Conservation (phyloP, 1,140 invertebrate genomes). For the Drosophila ohnishii region DNA sequence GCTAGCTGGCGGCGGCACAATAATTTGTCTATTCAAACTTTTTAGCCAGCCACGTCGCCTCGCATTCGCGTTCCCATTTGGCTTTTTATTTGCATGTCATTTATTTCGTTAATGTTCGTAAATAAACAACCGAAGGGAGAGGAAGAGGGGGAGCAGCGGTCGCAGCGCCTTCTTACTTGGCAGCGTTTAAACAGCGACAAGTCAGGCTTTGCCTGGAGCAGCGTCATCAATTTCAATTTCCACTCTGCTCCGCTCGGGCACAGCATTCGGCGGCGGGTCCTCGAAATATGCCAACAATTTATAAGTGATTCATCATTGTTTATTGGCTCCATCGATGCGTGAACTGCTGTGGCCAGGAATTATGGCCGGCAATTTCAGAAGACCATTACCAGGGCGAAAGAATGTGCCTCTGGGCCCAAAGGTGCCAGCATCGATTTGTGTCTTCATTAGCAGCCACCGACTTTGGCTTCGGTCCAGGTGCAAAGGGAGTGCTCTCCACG, state of each 20-base stretch:
- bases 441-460: slow-evolving; percentile 39
- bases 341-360: slow-evolving; percentile 57
- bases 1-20: slow-evolving; percentile 25
- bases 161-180: slow-evolving; percentile 5
- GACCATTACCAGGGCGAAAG: slow-evolving; percentile 9
- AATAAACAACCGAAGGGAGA: slow-evolving; percentile 62
- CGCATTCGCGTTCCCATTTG: slow-evolving; percentile 38
- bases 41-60: slow-evolving; percentile 29
- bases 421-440: slow-evolving; percentile 31
- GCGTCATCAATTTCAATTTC: slow-evolving; percentile 74
- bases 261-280: slow-evolving; percentile 42
- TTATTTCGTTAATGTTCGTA: slow-evolving; percentile 79
- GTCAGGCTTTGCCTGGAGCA: slow-evolving; percentile 53
- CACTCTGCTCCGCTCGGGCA: slow-evolving; percentile 37
- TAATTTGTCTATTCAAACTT: slow-evolving; percentile 79
- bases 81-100: slow-evolving; percentile 76
- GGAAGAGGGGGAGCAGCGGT: not conserved
- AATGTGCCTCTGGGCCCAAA: slow-evolving; percentile 24
- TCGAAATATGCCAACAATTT: slow-evolving; percentile 78
- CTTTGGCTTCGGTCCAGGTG: not conserved
- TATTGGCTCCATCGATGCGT: slow-evolving; percentile 77
- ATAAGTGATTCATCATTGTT: slow-evolving; percentile 81
- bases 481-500: not conserved
- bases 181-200: slow-evolving; percentile 59
- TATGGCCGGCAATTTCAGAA: slow-evolving; percentile 68